These are phyloP conservation scores for Latrodectus geometricus DNA, from an alignment of 1,140 invertebrate species.

Conservation along the genomic window DNA sequence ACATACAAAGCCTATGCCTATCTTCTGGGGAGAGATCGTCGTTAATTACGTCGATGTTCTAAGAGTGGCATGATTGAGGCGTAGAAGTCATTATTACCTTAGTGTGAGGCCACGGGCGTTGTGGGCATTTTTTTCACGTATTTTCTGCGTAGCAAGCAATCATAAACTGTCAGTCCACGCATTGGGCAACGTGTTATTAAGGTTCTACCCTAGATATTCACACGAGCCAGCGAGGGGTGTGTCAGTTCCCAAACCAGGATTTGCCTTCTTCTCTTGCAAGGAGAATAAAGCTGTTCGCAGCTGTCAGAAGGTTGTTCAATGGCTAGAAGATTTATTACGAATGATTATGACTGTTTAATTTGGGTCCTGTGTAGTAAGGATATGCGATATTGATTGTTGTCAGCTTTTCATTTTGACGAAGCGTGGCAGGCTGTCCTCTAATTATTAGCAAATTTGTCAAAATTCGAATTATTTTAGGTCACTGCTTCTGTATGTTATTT, in stretches of 20 bases:
- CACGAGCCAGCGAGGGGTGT: constrained; percentile 11
- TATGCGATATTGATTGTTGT: not conserved
- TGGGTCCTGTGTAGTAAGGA: not conserved
- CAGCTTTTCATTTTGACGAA: too few species aligned
- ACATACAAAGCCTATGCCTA: not conserved
- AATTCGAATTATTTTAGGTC: too few species aligned
- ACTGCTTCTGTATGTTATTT: too few species aligned
- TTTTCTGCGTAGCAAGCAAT: constrained; percentile 23
- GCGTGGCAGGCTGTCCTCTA: too few species aligned
- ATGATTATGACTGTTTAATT: constrained; percentile 2
- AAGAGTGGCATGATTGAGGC: not conserved
- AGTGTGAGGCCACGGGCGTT: constrained; percentile 22
- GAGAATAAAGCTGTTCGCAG: not conserved
- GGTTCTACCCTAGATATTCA: constrained; percentile 7
- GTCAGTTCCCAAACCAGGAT: not conserved
- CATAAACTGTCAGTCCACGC: constrained; percentile 32
- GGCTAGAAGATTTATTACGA: not conserved
- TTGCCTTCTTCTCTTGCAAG: not conserved
- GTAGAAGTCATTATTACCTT: not conserved
- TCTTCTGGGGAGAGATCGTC: not conserved
- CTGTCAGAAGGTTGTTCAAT: not conserved
- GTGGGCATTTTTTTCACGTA: constrained; percentile 7
- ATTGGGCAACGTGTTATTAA: constrained; percentile 37
- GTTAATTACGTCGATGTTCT: constrained; percentile 35
- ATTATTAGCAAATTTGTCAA: too few species aligned